A percentile compares a stretch with the other conserved stretches of the same genome.
Evolutionary conservation across 2,113 vertebrate species (phyloP).

Genomic region (Phalacrocorax pelagicus): DNA sequence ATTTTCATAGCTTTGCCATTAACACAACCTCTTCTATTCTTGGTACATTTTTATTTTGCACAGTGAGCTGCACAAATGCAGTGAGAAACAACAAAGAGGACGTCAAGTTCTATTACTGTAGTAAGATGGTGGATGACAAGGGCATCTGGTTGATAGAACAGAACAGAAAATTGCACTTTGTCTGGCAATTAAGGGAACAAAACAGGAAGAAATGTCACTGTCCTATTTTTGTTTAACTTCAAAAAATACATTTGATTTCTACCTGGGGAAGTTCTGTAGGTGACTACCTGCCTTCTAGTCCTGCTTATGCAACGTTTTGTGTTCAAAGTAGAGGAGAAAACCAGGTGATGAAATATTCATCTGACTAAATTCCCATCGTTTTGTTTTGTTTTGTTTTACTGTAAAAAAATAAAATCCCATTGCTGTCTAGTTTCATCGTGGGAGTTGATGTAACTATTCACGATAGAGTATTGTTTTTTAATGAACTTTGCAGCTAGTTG

Average conservation of each 20-base stretch:
- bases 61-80: conserved; percentile 49
- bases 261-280: conserved; percentile 19
- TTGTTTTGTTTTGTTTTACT: background rate
- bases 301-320: background rate
- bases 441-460: background rate
- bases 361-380: background rate
- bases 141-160: conserved; percentile 51
- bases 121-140: conserved; percentile 35
- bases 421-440: background rate
- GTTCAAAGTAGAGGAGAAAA: conserved; percentile 2
- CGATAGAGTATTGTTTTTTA: background rate
- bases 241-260: conserved; percentile 30
- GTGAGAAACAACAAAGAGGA: conserved; percentile 24
- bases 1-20: conserved; percentile 36
- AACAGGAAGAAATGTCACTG: background rate
- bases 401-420: background rate
- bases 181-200: conserved; percentile 59
- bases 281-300: conserved; percentile 18
- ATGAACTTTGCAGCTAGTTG: background rate
- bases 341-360: conserved; percentile 15
- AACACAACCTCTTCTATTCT: conserved; percentile 25
- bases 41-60: conserved; percentile 44
- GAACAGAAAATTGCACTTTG: conserved; percentile 63
- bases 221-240: conserved; percentile 37
- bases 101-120: conserved; percentile 46